phyloP scores from a whole-genome alignment of 2,113 vertebrate species.

The Platysteira castanea region DNA sequence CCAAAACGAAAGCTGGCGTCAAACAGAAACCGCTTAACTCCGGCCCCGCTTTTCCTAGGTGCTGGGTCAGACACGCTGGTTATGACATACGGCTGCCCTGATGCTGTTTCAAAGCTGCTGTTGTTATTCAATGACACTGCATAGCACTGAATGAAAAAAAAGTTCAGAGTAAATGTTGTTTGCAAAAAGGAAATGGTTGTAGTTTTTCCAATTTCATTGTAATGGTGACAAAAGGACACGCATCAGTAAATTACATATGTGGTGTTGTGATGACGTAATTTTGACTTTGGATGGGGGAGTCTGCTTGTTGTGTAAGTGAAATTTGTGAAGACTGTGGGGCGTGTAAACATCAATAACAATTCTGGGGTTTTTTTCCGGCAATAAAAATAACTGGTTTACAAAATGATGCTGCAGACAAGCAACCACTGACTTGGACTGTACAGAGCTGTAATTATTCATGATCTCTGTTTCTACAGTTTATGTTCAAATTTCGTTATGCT shows the following conservation, averaged over 20 bases:
- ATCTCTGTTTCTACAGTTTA: background rate
- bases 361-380: background rate
- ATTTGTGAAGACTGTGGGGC: background rate
- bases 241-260: background rate
- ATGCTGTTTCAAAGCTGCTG: background rate
- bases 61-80: no score
- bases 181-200: background rate
- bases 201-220: background rate
- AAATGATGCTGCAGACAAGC: background rate
- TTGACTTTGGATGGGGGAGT: background rate
- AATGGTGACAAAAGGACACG: background rate
- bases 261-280: background rate
- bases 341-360: background rate
- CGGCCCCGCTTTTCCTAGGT: background rate
- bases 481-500: background rate
- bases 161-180: background rate
- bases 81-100: rapidly evolving
- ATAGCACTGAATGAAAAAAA: no score
- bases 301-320: background rate
- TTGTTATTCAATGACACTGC: background rate
- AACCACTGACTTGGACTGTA: background rate
- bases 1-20: rapidly evolving
- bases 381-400: background rate
- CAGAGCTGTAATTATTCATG: background rate
- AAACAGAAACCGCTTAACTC: rapidly evolving